Base-by-base conservation (phyloP, 2,113 vertebrate genomes). In the Malaclemys terrapin region DNA sequence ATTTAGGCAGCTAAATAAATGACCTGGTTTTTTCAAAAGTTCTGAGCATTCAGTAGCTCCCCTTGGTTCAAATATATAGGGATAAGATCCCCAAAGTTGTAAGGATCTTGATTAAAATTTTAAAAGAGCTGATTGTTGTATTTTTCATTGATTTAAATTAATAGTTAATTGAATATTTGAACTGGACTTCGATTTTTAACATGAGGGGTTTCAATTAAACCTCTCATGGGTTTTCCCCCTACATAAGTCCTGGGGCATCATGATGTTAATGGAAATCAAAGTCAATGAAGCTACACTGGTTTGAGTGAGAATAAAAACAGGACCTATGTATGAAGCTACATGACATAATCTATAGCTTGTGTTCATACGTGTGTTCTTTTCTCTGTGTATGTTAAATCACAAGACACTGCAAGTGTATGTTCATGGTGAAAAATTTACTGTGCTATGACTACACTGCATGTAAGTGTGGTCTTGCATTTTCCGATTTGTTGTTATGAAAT, bases 401-500 rank as follows among this genome's bases (percentile, higher is more conserved):
- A 86, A 38, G 13, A 49, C 49, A 56, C 0, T 0, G 4, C n/a
- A 50, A 19, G 47, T 87, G 75, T 88, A 52, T 57, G 45, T 88
- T 81, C 6, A 22, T 29, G 31, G 47, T 57, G 49, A 50, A 85
- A 96, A 92, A 50, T 84, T 6, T 27, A 27, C n/a, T 50, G 62
- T 75, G 50, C 52, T 62, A 12, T 53, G 72, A 57, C 53, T 85
- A 50, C 86, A 42, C 14, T 31, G 82, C 29, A 50, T 0, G 2
- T 38, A 88, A 93, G 10, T 14, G 29, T 56, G 13, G 65, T 84
- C 27, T 85, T 75, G 4, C 31, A 10, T 80, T 94, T 94, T 84
- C 49, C 27, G 35, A 80, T 93, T 93, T 87, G 45, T 78, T 42
- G 12, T 50, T 85, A 81, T 85, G 75, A 94, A 87, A 57, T 92